phyloP scores from a whole-genome alignment of 2,888 invertebrate genomes.

The Idaea dimidiata region DNA sequence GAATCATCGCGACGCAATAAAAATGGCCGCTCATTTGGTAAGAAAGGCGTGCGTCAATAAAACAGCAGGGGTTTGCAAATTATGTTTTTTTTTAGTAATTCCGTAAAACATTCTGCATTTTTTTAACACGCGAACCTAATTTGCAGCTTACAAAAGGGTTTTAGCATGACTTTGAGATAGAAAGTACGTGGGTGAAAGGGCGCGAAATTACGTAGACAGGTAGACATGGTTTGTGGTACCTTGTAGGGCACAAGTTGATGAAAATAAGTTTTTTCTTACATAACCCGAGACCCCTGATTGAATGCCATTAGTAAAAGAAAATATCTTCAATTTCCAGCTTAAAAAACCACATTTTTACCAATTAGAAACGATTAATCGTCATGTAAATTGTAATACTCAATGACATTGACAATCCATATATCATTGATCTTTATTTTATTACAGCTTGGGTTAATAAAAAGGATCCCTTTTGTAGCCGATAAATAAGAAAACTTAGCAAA shows the following conservation, averaged over 20 bases:
- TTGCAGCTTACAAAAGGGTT: slow-evolving; percentile 1
- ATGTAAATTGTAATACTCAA: slow-evolving; percentile 29
- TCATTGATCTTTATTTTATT: slow-evolving; percentile 46
- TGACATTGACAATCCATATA: slow-evolving; percentile 62
- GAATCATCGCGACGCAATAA: slow-evolving; percentile 80
- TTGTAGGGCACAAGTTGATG: slow-evolving; percentile 19
- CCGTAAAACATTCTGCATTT: neutral
- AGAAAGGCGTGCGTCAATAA: slow-evolving; percentile 72
- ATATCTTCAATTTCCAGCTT: neutral
- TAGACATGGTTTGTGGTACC: neutral
- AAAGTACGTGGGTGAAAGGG: slow-evolving; percentile 67
- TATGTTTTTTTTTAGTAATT: slow-evolving; percentile 8
- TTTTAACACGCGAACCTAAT: slow-evolving; percentile 1
- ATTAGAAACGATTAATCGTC: slow-evolving; percentile 4
- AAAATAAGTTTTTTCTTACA: slow-evolving; percentile 33
- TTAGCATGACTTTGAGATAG: slow-evolving; percentile 16
- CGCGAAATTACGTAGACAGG: slow-evolving; percentile 68
- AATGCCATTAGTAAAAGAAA: neutral
- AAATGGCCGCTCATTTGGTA: slow-evolving; percentile 79
- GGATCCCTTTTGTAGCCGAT: neutral
- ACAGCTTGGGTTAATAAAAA: neutral
- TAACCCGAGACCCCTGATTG: slow-evolving; percentile 11
- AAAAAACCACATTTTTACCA: slow-evolving; percentile 1
- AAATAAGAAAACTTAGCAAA: neutral
- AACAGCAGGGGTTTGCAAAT: slow-evolving; percentile 43